Percentiles rank a stretch among this genome's conserved stretches.
Evolutionary conservation across 2,888 invertebrate genomes (phyloP).

Genomic region (Hedychridium roseum): DNA sequence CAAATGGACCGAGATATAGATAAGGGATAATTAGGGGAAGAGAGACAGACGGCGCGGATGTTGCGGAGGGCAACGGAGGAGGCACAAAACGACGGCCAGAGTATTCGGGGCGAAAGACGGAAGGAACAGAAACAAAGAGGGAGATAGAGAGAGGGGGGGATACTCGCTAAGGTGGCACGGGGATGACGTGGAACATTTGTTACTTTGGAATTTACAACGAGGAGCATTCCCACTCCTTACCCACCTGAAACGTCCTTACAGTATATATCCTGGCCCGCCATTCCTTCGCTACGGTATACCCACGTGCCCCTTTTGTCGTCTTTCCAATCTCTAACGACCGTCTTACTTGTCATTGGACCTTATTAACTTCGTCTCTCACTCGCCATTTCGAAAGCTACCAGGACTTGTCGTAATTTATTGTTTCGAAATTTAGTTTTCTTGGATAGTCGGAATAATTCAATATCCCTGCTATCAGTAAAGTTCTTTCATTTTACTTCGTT

Average conservation of each 20-base stretch:
- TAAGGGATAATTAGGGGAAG: slow-evolving; percentile 62
- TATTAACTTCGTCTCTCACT: no score
- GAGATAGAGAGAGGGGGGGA: slow-evolving; percentile 23
- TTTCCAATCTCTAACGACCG: no score
- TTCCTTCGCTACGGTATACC: no score
- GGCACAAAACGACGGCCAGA: slow-evolving; percentile 19
- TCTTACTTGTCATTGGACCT: no score
- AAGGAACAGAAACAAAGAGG: slow-evolving; percentile 31
- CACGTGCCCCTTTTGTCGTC: no score
- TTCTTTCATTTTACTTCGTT: no score
- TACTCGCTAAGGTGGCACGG: slow-evolving; percentile 31
- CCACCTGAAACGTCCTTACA: slow-evolving; percentile 1
- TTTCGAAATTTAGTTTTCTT: no score
- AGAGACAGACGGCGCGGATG: slow-evolving; percentile 47
- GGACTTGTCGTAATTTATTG: no score
- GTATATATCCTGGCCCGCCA: neutral
- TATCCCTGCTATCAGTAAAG: no score
- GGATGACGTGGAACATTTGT: slow-evolving; percentile 58
- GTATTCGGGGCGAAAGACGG: neutral
- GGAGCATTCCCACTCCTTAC: slow-evolving; percentile 20
- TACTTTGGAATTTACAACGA: slow-evolving; percentile 52
- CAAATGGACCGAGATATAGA: slow-evolving; percentile 63
- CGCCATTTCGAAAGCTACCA: no score
- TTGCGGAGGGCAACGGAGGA: slow-evolving; percentile 30
- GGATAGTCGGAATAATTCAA: no score